Evolutionary conservation across 2,888 invertebrate species (phyloP).

Genomic region (Scrobipalpa costella): DNA sequence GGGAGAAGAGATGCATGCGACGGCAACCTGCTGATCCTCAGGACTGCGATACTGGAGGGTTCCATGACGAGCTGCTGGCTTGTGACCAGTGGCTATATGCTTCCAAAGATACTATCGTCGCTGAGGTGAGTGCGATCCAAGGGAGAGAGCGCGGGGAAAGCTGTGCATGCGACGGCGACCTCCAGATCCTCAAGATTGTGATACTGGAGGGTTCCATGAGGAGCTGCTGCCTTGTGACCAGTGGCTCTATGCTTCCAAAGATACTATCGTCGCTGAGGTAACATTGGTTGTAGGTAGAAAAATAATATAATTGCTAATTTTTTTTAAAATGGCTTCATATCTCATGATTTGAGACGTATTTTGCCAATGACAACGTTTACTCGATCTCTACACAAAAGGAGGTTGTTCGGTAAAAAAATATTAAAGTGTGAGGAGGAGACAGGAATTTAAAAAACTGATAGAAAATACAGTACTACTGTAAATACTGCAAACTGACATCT

Average conservation of each 20-base stretch:
- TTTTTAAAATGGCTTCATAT: too few relatives aligned
- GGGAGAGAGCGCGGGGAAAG: conserved; percentile 44
- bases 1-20: conserved; percentile 52
- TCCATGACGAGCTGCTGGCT: conserved; percentile 53
- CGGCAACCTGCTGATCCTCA: conserved; percentile 43
- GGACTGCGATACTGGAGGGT: conserved; percentile 41
- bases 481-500: too few relatives aligned
- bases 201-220: conserved; percentile 51
- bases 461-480: too few relatives aligned
- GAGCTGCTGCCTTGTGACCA: conserved; percentile 55
- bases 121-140: conserved; percentile 70
- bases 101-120: conserved; percentile 64
- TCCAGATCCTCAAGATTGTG: conserved; percentile 32
- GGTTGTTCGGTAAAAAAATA: too few relatives aligned
- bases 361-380: too few relatives aligned
- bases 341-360: too few relatives aligned
- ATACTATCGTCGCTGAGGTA: conserved; percentile 74
- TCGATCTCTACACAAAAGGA: too few relatives aligned
- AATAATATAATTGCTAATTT: too few relatives aligned
- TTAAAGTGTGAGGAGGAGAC: too few relatives aligned
- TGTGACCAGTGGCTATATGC: conserved; percentile 69
- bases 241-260: conserved; percentile 64
- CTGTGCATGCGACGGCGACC: conserved; percentile 54
- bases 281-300: conserved; percentile 42
- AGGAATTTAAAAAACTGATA: too few relatives aligned